These are phyloP conservation scores for Unio pictorum DNA, from an alignment of 2,888 invertebrate species.

Conservation along the genomic window DNA sequence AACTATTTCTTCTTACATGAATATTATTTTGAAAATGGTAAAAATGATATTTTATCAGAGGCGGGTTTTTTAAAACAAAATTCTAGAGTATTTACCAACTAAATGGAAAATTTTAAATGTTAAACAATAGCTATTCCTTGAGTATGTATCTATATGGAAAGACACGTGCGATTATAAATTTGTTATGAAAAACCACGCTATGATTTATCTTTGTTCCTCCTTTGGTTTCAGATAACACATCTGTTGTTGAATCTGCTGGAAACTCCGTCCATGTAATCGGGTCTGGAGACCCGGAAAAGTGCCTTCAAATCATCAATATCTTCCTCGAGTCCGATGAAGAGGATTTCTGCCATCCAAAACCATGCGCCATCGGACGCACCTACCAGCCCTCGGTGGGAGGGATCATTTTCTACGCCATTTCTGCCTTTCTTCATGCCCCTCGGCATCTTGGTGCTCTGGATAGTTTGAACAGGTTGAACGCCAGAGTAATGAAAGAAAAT, in stretches of 20 bases:
- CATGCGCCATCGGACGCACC: constrained; percentile 61
- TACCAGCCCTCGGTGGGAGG: constrained; percentile 54
- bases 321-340: constrained; percentile 46
- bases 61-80: no score
- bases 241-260: constrained; percentile 7
- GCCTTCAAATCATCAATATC: constrained; percentile 44
- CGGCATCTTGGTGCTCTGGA: constrained; percentile 42
- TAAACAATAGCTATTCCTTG: neutral
- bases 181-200: neutral
- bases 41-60: no score
- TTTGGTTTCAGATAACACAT: constrained; percentile 28
- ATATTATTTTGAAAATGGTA: no score
- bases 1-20: no score
- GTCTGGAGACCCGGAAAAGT: constrained; percentile 46
- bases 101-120: neutral
- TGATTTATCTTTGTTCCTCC: neutral
- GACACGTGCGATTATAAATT: neutral
- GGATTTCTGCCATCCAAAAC: constrained; percentile 59
- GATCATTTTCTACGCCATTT: constrained; percentile 51
- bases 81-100: neutral
- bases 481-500: constrained; percentile 38
- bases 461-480: constrained; percentile 34
- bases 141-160: neutral
- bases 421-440: constrained; percentile 52
- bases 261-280: constrained; percentile 46